Conservation (phyloP, 1,140 invertebrate genomes). For the Elymnias hypermnestra region DNA sequence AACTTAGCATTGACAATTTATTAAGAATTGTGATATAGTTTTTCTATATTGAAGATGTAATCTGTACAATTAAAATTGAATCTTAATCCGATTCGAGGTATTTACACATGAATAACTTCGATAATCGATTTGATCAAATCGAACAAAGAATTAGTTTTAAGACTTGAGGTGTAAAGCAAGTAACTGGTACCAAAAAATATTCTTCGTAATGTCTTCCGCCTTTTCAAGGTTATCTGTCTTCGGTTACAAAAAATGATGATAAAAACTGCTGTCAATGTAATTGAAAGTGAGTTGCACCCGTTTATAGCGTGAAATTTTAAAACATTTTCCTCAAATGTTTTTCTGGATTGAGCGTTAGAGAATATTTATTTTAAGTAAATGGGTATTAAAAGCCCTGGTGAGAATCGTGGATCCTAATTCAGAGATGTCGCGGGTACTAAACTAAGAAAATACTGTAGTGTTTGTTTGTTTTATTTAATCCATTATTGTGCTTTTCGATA, state of each 20-base stretch:
- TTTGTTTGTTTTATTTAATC: too few relatives aligned
- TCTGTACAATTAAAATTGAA: neutral
- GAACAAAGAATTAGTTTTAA: slow-evolving; percentile 20
- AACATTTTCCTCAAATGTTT: too few relatives aligned
- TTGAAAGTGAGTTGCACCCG: slow-evolving; percentile 18
- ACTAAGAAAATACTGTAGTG: too few relatives aligned
- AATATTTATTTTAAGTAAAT: too few relatives aligned
- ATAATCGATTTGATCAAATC: slow-evolving; percentile 20
- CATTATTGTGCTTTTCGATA: too few relatives aligned
- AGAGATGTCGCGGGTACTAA: too few relatives aligned
- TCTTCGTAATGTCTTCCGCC: slow-evolving; percentile 44
- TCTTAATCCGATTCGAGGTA: slow-evolving; percentile 1
- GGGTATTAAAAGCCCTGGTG: too few relatives aligned
- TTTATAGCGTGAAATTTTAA: slow-evolving; percentile 11
- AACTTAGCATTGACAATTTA: too few relatives aligned
- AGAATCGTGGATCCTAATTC: too few relatives aligned
- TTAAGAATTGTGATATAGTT: too few relatives aligned
- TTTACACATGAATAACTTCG: slow-evolving; percentile 21
- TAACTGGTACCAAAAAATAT: slow-evolving; percentile 32
- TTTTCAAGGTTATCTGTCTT: slow-evolving; percentile 43
- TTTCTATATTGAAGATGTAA: too few relatives aligned
- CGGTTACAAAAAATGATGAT: slow-evolving; percentile 26
- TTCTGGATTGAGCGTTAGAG: too few relatives aligned
- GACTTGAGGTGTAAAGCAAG: slow-evolving; percentile 17
- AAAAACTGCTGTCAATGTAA: slow-evolving; percentile 17